Evolutionary conservation across 2,888 invertebrate genomes (phyloP), one percentile per base, ranked within the genome.

Genomic region (Tanypteryx hageni): DNA sequence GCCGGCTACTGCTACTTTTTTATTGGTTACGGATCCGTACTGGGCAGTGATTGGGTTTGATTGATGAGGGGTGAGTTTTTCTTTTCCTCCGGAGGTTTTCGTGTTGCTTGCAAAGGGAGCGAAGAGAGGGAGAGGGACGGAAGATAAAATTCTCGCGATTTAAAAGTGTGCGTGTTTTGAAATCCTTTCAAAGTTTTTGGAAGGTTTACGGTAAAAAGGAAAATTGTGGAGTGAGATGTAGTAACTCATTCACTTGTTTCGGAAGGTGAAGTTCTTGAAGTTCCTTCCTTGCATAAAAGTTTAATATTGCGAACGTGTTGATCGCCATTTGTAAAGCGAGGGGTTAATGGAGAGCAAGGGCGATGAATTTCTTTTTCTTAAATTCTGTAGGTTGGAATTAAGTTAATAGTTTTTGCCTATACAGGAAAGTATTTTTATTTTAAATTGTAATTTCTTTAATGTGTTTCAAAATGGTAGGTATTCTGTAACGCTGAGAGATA

Each of bases 1-100:
- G 0, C 31, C 31, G 16, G 27, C 27, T 4, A 64, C 16, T 82
- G 10, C 59, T 83, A 14, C 61, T 27, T 7, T 86, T 86, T 86
- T 86, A 86, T 61, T 16, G 59, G 1, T 31, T 31, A 58, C 27
- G 14, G 44, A 18, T 10, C 86, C 86, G 86, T 86, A 31, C 86
- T 61, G 86, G 86, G 86, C 61, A 86, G 86, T 31, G 86, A 86
- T 86, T n/a, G 61, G 86, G 59, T 61, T 86, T 44, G 27, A 31
- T 59, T 22, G 22, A 22, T 14, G 27, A 85, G 5, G 61, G 16
- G 22, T n/a, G n/a, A 85, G 59, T 86, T 59, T 14, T 10, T 68
- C 18, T 68, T 22, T 22, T 22, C 8, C 31, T 86, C 86, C 59
- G 61, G 27, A 18, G 86, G 68, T 27, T 31, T 61, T 86, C 61